Evolutionary conservation across 2,888 invertebrate species (phyloP), one percentile per base, ranked within the genome.

Genomic region (Lathronympha strigana): DNA sequence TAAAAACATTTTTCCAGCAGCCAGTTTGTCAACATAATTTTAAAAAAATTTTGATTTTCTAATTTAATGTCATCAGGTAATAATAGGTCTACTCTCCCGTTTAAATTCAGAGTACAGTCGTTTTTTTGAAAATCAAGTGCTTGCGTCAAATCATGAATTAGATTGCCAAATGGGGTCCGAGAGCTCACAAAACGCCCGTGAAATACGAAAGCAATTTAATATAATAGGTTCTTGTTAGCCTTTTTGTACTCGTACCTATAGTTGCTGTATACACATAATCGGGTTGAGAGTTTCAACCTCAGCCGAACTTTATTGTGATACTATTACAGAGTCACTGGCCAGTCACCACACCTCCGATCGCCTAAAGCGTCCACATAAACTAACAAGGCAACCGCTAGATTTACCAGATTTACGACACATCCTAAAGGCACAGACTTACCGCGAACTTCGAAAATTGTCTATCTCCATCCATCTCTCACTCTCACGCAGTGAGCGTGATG

Each of bases 341-440:
- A 57, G 11, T 45, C 43, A 43, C 43, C 31, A 45, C 43, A 57
- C 57, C 57, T 55, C 43, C 15, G 43, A 57, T 45, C 43, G 57
- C 51, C 43, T 62, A 45, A 62, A 62, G 43, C 53, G 19, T 36
- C 51, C 45, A 57, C 43, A 57, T 51, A 51, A 61, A 51, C 51
- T 51, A 61, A 40, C 61, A 62, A 45, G 57, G 4, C 55, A 43
- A 43, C 19, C 57, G 31, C 55, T 55, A 55, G 55, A 57, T 45
- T 49, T 49, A 49, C 49, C 33, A 49, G 49, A 49, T 49, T 60
- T 49, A 60, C 49, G 36, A 60, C 45, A 49, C 47, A 49, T 60
- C 49, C 45, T 60, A 33, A 33, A 49, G 45, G 58, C 49, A 61
- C 45, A 19, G 21, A 2, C 33, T 13, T 33, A 9, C 33, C 33